A percentile compares a stretch with the other conserved stretches of the same genome.
Conservation (phyloP, 2,113 vertebrate genomes). For the Phalacrocorax brasilianus region DNA sequence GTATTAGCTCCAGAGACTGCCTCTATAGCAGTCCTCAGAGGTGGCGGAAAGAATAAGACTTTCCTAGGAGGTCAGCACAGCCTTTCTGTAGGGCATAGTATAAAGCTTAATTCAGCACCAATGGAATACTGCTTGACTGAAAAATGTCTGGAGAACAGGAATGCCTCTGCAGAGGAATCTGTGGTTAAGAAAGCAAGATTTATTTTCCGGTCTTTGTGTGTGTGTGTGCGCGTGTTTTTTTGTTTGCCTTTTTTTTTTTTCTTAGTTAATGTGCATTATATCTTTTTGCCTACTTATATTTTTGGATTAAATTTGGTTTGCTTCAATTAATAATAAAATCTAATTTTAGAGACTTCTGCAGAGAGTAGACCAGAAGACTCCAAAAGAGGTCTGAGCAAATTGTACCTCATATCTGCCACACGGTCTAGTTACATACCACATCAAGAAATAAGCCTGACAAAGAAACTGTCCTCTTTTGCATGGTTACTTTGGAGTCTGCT, state of each 20-base stretch:
- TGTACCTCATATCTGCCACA: background rate
- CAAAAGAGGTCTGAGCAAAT: background rate
- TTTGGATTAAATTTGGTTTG: background rate
- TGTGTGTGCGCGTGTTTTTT: background rate
- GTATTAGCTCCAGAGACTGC: background rate
- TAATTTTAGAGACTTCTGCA: background rate
- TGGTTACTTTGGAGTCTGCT: background rate
- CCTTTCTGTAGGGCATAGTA: background rate
- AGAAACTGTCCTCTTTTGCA: background rate
- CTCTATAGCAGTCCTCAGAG: background rate
- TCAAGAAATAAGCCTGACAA: background rate
- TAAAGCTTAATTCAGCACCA: background rate
- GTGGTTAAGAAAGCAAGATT: background rate
- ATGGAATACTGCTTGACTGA: background rate
- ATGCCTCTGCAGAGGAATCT: background rate
- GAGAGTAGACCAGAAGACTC: background rate
- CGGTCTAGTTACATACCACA: background rate
- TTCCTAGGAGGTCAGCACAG: background rate
- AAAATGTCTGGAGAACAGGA: background rate
- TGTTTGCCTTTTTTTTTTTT: no score
- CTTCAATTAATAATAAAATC: background rate
- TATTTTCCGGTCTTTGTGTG: background rate
- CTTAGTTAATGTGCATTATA: rapidly evolving
- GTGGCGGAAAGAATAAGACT: background rate
- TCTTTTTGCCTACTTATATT: background rate